Evolutionary conservation across 1,140 invertebrate species (phyloP).

Genomic region (Penaeus chinensis): DNA sequence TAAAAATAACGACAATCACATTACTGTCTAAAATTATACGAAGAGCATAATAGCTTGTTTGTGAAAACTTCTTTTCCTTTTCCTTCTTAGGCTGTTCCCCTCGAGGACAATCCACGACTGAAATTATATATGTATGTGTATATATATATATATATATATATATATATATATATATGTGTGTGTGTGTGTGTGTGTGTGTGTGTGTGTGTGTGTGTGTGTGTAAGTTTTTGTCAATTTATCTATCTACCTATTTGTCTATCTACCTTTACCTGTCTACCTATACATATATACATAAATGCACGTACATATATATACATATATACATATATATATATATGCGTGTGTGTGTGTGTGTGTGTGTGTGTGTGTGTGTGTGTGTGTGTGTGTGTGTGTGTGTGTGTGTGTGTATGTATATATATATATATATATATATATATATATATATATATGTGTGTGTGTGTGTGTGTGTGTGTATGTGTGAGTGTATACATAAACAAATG

Average conservation of each 20-base stretch:
- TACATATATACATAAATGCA: background rate
- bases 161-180: constrained; percentile 12
- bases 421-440: background rate
- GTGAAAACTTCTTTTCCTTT: too few species aligned
- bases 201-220: too few species aligned
- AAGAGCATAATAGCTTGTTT: too few species aligned
- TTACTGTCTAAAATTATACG: too few species aligned
- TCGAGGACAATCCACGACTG: too few species aligned
- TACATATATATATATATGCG: background rate
- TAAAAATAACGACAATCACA: too few species aligned
- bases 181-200: background rate
- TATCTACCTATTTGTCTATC: background rate
- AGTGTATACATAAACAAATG: background rate
- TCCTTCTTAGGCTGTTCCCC: too few species aligned
- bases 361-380: background rate
- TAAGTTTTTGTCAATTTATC: too few species aligned
- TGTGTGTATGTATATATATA: background rate
- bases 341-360: background rate
- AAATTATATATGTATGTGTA: background rate
- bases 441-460: background rate
- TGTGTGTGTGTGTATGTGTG: background rate
- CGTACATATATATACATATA: background rate
- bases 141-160: constrained; percentile 12
- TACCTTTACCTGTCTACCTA: background rate
- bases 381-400: background rate